Evolutionary conservation across 2,888 invertebrate genomes (phyloP).

Genomic region (Altica lythri): DNA sequence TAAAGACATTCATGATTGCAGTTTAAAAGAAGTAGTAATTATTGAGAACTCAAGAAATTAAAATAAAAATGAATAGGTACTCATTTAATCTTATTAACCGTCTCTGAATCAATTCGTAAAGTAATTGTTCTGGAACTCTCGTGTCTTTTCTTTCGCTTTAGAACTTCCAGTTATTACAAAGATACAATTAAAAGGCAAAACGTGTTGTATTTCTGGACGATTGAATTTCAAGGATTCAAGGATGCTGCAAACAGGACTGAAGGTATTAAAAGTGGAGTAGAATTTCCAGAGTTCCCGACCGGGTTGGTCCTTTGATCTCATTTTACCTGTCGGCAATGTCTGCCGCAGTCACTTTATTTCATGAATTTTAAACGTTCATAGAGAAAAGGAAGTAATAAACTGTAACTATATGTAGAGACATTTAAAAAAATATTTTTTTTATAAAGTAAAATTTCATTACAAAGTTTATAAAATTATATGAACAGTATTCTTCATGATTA

Average conservation of each 20-base stretch:
- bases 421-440: too few relatives aligned
- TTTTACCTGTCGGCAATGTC: slow-evolving; percentile 24
- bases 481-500: too few relatives aligned
- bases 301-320: slow-evolving; percentile 25
- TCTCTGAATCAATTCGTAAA: neutral
- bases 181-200: slow-evolving; percentile 18
- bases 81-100: neutral
- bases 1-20: neutral
- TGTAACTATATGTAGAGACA: too few relatives aligned
- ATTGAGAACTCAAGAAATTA: neutral
- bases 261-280: slow-evolving; percentile 13
- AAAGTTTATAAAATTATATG: too few relatives aligned
- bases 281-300: slow-evolving; percentile 16
- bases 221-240: slow-evolving; percentile 24
- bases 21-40: neutral
- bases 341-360: slow-evolving; percentile 18
- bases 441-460: too few relatives aligned
- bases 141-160: neutral
- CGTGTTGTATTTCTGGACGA: slow-evolving; percentile 22
- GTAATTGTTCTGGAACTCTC: neutral
- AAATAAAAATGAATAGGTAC: too few relatives aligned
- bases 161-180: slow-evolving; percentile 1
- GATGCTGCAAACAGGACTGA: slow-evolving; percentile 8
- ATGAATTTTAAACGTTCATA: slow-evolving; percentile 11
- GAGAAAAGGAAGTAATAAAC: slow-evolving; percentile 2